These are phyloP conservation scores for Dasyurus viverrinus DNA, from an alignment of 2,113 vertebrate genomes.

Conservation along the genomic window DNA sequence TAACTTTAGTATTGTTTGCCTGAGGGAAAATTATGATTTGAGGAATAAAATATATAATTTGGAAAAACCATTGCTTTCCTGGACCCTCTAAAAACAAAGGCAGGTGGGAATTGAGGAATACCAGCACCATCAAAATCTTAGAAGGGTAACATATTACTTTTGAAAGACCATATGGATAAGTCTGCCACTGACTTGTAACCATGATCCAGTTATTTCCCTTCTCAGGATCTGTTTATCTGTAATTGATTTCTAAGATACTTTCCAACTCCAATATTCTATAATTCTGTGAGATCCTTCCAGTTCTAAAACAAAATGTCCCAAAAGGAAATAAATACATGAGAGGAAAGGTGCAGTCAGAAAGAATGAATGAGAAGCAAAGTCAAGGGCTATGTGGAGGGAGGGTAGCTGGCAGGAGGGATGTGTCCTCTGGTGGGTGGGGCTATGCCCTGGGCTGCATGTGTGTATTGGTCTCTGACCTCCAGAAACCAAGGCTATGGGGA, in stretches of 20 bases:
- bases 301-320: not conserved
- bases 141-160: not conserved
- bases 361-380: constrained; percentile 22
- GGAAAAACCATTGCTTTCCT: constrained; percentile 36
- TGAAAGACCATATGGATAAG: not conserved
- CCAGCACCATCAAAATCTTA: not conserved
- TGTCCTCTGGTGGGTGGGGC: not conserved
- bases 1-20: not conserved
- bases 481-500: constrained; percentile 54
- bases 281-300: not conserved
- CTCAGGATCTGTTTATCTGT: not conserved
- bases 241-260: not conserved
- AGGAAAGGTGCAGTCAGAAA: not conserved
- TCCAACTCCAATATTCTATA: not conserved
- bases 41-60: constrained; percentile 69
- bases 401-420: constrained; percentile 18
- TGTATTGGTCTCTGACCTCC: constrained; percentile 27
- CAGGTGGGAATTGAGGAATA: constrained; percentile 9
- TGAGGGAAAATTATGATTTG: constrained; percentile 32
- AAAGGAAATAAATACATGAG: not conserved
- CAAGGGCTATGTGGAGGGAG: not conserved
- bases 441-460: not conserved
- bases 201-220: not conserved
- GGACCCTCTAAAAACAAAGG: not conserved
- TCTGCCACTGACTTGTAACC: not conserved